phyloP scores from a whole-genome alignment of 1,140 invertebrate species.

The Apocrypta bakeri region DNA sequence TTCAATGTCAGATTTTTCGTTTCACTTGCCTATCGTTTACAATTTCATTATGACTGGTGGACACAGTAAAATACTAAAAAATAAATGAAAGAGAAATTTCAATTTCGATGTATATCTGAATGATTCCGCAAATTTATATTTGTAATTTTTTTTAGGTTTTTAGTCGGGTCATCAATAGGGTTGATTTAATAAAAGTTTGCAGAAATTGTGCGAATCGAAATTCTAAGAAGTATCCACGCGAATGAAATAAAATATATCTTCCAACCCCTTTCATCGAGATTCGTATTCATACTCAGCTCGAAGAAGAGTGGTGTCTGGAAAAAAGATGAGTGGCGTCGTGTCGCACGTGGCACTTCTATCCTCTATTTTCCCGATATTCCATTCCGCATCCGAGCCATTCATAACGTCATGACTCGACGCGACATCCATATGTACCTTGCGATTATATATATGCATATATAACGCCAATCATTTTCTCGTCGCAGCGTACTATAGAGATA shows the following conservation, averaged over 20 bases:
- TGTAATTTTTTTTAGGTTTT: too few relatives aligned
- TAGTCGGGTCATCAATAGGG: too few relatives aligned
- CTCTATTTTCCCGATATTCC: background rate
- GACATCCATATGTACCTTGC: background rate
- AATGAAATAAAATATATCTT: background rate
- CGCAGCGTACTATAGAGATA: background rate
- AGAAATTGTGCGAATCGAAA: too few relatives aligned
- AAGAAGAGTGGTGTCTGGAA: background rate
- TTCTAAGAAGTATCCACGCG: too few relatives aligned
- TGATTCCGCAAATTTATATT: too few relatives aligned
- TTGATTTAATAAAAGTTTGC: too few relatives aligned
- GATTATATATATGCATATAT: background rate
- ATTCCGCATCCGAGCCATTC: background rate
- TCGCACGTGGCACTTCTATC: background rate
- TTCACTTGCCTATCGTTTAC: too few relatives aligned
- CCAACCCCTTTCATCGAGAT: background rate
- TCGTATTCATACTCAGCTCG: background rate
- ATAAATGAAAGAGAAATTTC: too few relatives aligned
- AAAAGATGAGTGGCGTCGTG: background rate
- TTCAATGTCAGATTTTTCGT: too few relatives aligned
- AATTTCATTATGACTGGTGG: too few relatives aligned
- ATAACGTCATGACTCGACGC: slow-evolving; percentile 12
- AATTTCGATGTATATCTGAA: too few relatives aligned
- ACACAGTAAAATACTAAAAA: too few relatives aligned
- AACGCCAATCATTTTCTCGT: slow-evolving; percentile 16